Evolutionary conservation across 2,797 vertebrate genomes (phyloP), one percentile per base, ranked within the genome.

Genomic region (Oreonectes daqikongensis): DNA sequence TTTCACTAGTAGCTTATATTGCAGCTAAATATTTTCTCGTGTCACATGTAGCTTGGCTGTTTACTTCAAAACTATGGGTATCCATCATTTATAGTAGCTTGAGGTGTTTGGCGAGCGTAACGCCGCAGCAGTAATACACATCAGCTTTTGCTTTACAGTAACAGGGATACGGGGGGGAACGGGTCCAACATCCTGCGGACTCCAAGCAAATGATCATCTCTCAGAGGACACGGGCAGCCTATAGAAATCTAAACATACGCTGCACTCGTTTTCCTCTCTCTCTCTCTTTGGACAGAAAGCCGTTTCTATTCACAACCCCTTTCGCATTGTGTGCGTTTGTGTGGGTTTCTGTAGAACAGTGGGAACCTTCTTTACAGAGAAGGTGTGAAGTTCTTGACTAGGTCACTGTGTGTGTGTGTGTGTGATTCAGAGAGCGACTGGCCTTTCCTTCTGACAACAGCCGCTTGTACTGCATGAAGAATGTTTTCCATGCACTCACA

Each of bases 401-500:
- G 88, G 84, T 88, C 87, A 89, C 89, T 89, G 90, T 90, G 87
- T 91, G 87, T 90, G 79, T 28, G 32, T 53, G 57, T 52, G 40
- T 42, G 40, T 90, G 90, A 90, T 69, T 90, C 90, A 90, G 89
- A 90, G 89, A 90, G 83, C 68, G 89, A 86, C 84, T 88, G 77
- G 85, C 87, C 88, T 90, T 90, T 86, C 85, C 87, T 85, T 89
- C 87, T 85, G 88, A 92, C 89, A 93, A 89, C 89, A 88, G 90
- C 86, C 84, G 87, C 87, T 87, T 89, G 86, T 88, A 83, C 88
- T 75, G 89, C 87, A 87, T 83, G 82, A 89, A 85, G 89, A 92
- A 92, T 91, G 88, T 92, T 93, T 93, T 93, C 92, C 92, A 92
- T 92, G 90, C 89, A 88, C 90, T 93, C 91, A 92, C 87, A 84